Percentiles rank a stretch among this genome's conserved stretches.
Evolutionary conservation across 2,888 invertebrate species (phyloP).

Genomic region (Perizoma flavofasciatum): DNA sequence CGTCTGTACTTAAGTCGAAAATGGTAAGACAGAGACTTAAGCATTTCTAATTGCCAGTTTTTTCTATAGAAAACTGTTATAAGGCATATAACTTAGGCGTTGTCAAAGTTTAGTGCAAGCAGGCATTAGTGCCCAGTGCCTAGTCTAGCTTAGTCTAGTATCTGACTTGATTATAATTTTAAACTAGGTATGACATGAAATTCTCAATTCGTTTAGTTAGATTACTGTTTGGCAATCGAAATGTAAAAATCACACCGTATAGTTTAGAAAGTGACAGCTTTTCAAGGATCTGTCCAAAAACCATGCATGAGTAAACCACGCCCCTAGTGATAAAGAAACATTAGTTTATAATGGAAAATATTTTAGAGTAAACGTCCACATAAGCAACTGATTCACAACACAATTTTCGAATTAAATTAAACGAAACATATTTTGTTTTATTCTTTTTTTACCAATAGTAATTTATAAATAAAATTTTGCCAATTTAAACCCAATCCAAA

Average conservation of each 20-base stretch:
- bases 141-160: too few relatives aligned
- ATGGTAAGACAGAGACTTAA: too few relatives aligned
- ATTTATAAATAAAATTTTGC: too few relatives aligned
- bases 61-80: too few relatives aligned
- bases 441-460: too few relatives aligned
- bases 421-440: background rate
- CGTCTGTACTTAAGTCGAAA: too few relatives aligned
- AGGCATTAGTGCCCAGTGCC: too few relatives aligned
- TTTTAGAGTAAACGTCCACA: too few relatives aligned
- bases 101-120: too few relatives aligned
- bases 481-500: background rate
- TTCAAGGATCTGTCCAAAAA: constrained; percentile 25
- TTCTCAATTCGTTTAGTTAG: constrained; percentile 27
- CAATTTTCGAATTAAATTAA: background rate
- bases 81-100: too few relatives aligned
- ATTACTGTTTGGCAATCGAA: constrained; percentile 28
- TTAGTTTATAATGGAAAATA: too few relatives aligned
- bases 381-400: background rate
- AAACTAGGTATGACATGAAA: constrained; percentile 16
- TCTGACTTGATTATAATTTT: background rate
- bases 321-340: constrained; percentile 13
- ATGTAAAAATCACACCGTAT: constrained; percentile 39
- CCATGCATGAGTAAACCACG: constrained; percentile 30
- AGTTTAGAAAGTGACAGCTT: constrained; percentile 30
- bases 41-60: too few relatives aligned